Base-by-base conservation (phyloP, 2,888 invertebrate genomes). In the Ochlodes sylvanus region DNA sequence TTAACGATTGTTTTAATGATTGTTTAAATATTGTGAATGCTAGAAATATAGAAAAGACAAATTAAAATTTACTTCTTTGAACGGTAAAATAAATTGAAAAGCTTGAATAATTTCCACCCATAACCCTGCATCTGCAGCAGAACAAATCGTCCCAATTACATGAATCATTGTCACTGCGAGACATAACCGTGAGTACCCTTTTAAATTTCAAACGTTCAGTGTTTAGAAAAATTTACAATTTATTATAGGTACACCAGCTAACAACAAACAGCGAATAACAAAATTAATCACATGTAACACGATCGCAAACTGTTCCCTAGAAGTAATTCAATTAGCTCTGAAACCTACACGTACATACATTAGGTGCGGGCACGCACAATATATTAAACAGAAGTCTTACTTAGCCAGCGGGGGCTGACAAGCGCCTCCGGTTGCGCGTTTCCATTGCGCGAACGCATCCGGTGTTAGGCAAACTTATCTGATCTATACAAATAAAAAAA, bases 371-470 rank as follows among this genome's bases (percentile, higher is more conserved):
- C 54, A 44, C 54, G 44, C 44, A 57, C 61, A 34, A 60, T 68
- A 69, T 71, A 80, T 85, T 79, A 77, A 79, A 73, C 72, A 78
- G 83, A 84, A 75, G 81, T 82, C 87, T 85, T 82, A 85, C 82
- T 86, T 83, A 78, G 75, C 64, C 78, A 81, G 80, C 78, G 77
- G 79, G 79, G 72, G 78, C 80, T 82, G 84, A 86, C 86, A 83
- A 75, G 7, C 44, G 44, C 55, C 32, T 34, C 19, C 15, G 57
- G 14, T 15, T 5, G 42, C 7, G 17, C 54, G 67, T 67, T 55
- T 61, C 60, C 66, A 67, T 17, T 52, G 52, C 41, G 1, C 9
- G 9, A 27, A 14, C 14, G 15, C 44, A 55, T 67, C 54, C 55
- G 50, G 19, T 27, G 38, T 38, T n/a, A n/a, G n/a, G n/a, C n/a